Evolutionary conservation across 2,797 vertebrate species (phyloP), one percentile per base, ranked within the genome.

Genomic region (Lacerta agilis): DNA sequence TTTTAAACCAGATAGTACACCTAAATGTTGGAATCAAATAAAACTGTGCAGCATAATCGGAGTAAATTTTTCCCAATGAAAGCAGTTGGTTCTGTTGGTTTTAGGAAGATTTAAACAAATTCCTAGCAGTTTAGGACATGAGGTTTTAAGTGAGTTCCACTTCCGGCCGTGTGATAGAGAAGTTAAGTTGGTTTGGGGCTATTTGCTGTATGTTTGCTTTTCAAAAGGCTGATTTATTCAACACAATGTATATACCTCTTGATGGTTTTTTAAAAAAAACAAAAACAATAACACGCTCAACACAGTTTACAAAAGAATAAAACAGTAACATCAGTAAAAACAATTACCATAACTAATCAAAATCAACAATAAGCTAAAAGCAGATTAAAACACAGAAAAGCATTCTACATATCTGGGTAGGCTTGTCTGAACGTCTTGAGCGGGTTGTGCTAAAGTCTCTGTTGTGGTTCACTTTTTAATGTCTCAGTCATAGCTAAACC

Each of bases 391-490:
- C 49, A 55, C 13, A 13, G 49, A 1, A 55, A 55, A 55, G 13
- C 13, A 15, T 55, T 55, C 49, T 55, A 3, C 3, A 15, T 3
- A 15, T 55, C 49, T 55, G 13, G 49, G 13, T 55, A 15, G 49
- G 49, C 13, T 55, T 55, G 13, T 55, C 49, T 55, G 11, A 55
- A 55, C 15, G 13, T 55, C 49, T 55, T 55, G 49, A 55, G 49
- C 13, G 11, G 49, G 49, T 15, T 15, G 49, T 55, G 49, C 49
- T 55, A 55, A 55, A 85, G 7, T 67, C 82, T 92, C 82, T 87
- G 36, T 82, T 91, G 55, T 86, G 86, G 23, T 61, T 55, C 20
- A 66, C 43, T 82, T 88, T 89, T 83, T 76, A 90, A 1, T 72
- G 75, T 20, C 33, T 61, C 76, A 88, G 0, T 79, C 86, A 25